A percentile compares a stretch with the other conserved stretches of the same genome.
These are phyloP conservation scores for Montipora capricornis DNA, from an alignment of 64 coral and sea anemone genomes.

Conservation along the genomic window DNA sequence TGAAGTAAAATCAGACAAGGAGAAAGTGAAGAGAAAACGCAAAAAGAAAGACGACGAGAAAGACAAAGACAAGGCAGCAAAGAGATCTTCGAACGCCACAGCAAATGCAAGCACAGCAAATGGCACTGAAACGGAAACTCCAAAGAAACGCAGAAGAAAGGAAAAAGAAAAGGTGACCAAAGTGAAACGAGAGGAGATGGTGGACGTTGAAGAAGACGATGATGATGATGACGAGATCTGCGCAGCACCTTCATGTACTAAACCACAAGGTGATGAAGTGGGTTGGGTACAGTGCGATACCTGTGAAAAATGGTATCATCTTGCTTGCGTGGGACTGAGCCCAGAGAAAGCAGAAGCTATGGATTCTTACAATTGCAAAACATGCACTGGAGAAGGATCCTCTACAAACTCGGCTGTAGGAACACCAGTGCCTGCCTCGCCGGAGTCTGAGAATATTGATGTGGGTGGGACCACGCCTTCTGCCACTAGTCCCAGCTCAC, in stretches of 20 bases:
- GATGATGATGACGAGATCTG: constrained; percentile 89
- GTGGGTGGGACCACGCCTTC: constrained; percentile 89
- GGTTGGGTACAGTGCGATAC: constrained; percentile 97
- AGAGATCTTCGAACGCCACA: constrained; percentile 17
- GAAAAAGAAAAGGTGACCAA: constrained; percentile 50
- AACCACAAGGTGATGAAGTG: constrained; percentile 90
- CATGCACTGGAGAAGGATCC: constrained; percentile 28
- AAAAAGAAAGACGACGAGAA: constrained; percentile 89
- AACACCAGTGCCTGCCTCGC: constrained; percentile 51
- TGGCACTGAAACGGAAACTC: background rate
- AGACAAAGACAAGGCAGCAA: constrained; percentile 28
- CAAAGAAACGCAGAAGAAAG: constrained; percentile 69
- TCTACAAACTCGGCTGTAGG: constrained; percentile 39
- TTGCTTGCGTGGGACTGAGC: constrained; percentile 82
- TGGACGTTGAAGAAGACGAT: constrained; percentile 84
- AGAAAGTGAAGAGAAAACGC: constrained; percentile 83
- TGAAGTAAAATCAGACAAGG: constrained; percentile 64
- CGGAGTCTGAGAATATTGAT: constrained; percentile 89
- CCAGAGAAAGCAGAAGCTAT: constrained; percentile 84
- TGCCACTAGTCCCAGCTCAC: constrained; percentile 51
- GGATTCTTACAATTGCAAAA: constrained; percentile 87
- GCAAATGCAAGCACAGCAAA: background rate
- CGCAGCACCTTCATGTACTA: constrained; percentile 72
- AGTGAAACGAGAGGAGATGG: constrained; percentile 69
- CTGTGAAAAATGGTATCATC: constrained; percentile 95